These are phyloP conservation scores for Antidorcas marsupialis DNA, from an alignment of 2,113 vertebrate genomes.

Conservation along the genomic window DNA sequence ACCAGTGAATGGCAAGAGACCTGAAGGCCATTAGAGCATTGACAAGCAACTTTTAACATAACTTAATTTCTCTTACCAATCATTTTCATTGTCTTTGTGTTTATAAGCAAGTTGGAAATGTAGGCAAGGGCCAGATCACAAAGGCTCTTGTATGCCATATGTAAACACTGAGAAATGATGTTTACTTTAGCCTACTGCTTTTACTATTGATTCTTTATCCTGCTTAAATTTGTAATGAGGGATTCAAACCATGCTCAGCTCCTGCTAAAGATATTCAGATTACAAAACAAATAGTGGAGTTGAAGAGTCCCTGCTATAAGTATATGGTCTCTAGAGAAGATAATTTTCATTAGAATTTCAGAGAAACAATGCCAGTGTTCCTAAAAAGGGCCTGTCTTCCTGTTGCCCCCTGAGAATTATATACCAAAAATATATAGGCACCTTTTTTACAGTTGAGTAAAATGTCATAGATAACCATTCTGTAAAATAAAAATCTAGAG, in stretches of 20 bases:
- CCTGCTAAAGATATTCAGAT: neutral
- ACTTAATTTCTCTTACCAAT: neutral
- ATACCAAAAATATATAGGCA: neutral
- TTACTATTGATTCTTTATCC: neutral
- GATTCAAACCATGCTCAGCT: neutral
- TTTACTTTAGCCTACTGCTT: neutral
- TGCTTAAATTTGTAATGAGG: neutral
- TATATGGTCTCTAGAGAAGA: neutral
- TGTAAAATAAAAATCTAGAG: neutral
- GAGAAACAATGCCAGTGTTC: neutral
- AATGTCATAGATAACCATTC: neutral
- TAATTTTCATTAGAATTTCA: neutral
- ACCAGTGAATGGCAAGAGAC: neutral
- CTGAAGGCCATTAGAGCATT: neutral
- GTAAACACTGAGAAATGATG: neutral
- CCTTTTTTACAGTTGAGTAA: neutral
- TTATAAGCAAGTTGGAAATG: neutral
- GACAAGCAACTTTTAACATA: neutral
- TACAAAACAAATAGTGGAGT: neutral
- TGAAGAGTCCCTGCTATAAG: neutral
- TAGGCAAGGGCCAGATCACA: neutral
- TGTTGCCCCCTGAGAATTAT: neutral
- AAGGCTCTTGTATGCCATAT: neutral
- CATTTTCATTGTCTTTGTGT: neutral
- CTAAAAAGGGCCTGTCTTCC: neutral